Base-by-base conservation (phyloP, 2,888 invertebrate species). In the Portevinia maculata region DNA sequence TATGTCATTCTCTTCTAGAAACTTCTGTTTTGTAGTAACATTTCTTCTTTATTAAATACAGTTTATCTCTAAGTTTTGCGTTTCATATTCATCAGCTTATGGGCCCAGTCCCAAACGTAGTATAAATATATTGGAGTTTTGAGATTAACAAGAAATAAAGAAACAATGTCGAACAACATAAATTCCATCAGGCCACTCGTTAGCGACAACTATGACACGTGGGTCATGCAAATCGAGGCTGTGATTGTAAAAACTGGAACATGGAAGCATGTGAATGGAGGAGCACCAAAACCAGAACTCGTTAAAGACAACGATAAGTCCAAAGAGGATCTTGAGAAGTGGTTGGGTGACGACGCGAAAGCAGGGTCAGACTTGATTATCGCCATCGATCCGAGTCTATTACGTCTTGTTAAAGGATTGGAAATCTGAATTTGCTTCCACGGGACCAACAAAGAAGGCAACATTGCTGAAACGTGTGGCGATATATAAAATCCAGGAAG, bases 351-450 rank as follows among this genome's bases (percentile, higher is more conserved):
- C 5, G 64, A 52, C 21, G 21, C 62, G 1, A n/a, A n/a, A n/a
- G n/a, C n/a, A n/a, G n/a, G n/a, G n/a, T n/a, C n/a, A n/a, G n/a
- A n/a, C n/a, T n/a, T n/a, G n/a, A n/a, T n/a, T n/a, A n/a, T n/a
- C n/a, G n/a, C n/a, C n/a, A n/a, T n/a, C n/a, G n/a, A n/a, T n/a
- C n/a, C n/a, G n/a, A n/a, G n/a, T n/a, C n/a, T n/a, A n/a, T n/a
- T n/a, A n/a, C n/a, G n/a, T n/a, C 30, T 74, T 7, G 67, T 67
- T 1, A 67, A 67, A 60, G 62, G 62, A 28, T 17, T 70, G 34
- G 30, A 64, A 64, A n/a, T 57, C 65, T 1, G 74, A 67, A 55
- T 75, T 67, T 15, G 57, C 53, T 6, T 74, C 64, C 1, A 57
- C 74, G 24, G 55, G 48, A 9, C 48, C 57, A 28, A 57, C 50